Evolutionary conservation across 2,113 vertebrate genomes (phyloP), one percentile per base, ranked within the genome.

Genomic region (Myiozetetes cayanensis): DNA sequence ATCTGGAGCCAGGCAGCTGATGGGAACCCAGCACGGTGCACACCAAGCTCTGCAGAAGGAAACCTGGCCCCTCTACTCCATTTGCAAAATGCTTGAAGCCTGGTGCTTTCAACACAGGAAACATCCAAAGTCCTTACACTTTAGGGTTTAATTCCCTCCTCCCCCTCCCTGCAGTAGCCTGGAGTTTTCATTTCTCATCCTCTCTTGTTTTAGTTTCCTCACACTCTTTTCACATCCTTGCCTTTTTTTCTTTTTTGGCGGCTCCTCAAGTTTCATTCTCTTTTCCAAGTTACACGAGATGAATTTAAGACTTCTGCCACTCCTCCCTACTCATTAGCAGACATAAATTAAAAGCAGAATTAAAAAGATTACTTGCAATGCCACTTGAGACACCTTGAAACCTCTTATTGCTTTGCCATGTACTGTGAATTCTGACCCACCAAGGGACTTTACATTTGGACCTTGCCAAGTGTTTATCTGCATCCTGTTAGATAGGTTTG

Each of bases 321-420:
- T 65, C 70, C 86, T 90, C 65, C 76, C 62, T 78, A n/a, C 56
- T 93, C 86, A 89, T 86, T 80, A 81, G 53, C 28, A 78, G 76
- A 65, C 28, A 65, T 76, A 87, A 92, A 93, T 92, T 92, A 96
- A 87, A 90, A 93, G 76, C 67, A 85, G 79, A 95, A 95, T 94
- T 85, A 88, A 93, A 88, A 52, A 84, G n/a, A 86, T 93, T 90
- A 85, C 78, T 88, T 94, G 76, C 61, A 84, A 68, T 53, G 49
- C 46, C 73, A 75, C 49, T 72, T 78, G 72, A 94, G 80, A 91
- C 49, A 85, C 47, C 85, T 85, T 91, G 76, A 87, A 92, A 65
- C 47, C 30, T 86, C 84, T 81, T 84, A 68, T 1, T 89, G 61
- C 56, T 65, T 92, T 84, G 79, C 47, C 39, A 52, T 2, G 1